These are phyloP conservation scores for Parazoanthus swiftii DNA, from an alignment of 92 coral and sea anemone genomes.

Conservation along the genomic window DNA sequence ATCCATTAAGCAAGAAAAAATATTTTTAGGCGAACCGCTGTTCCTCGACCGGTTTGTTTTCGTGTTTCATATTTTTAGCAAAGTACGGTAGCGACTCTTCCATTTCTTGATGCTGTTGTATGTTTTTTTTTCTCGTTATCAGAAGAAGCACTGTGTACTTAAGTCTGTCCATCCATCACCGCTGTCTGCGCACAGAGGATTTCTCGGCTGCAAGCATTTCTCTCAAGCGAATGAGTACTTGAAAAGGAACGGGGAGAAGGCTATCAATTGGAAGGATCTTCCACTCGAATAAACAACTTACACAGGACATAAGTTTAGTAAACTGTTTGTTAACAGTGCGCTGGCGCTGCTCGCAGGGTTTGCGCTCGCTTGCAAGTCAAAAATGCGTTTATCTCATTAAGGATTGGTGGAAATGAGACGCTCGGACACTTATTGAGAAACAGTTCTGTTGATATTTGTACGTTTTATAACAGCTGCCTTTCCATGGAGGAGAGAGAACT, in stretches of 20 bases:
- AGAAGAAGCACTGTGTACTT: constrained; percentile 93
- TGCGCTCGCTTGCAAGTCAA: background rate
- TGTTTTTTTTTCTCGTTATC: background rate
- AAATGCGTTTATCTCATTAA: background rate
- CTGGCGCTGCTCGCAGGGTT: too few species aligned
- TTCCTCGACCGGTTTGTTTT: too few species aligned
- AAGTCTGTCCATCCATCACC: constrained; percentile 99
- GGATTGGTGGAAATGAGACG: too few species aligned
- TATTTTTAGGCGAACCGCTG: too few species aligned
- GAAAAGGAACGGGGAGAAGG: constrained; percentile 66
- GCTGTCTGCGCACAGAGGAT: constrained; percentile 97
- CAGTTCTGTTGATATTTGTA: background rate
- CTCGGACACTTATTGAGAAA: background rate
- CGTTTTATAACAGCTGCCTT: too few species aligned
- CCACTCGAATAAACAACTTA: constrained; percentile 45
- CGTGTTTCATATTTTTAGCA: too few species aligned
- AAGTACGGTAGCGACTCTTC: too few species aligned
- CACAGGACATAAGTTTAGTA: background rate
- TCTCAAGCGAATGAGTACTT: constrained; percentile 90
- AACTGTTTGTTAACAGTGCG: background rate
- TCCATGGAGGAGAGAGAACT: too few species aligned
- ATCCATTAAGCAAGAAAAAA: too few species aligned
- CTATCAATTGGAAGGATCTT: constrained; percentile 79
- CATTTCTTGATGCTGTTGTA: background rate
- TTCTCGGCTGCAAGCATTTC: constrained; percentile 93